Percentiles rank a stretch among this genome's conserved stretches.
Conservation (phyloP, 2,797 vertebrate species). For the Macroramphosus scolopax region DNA sequence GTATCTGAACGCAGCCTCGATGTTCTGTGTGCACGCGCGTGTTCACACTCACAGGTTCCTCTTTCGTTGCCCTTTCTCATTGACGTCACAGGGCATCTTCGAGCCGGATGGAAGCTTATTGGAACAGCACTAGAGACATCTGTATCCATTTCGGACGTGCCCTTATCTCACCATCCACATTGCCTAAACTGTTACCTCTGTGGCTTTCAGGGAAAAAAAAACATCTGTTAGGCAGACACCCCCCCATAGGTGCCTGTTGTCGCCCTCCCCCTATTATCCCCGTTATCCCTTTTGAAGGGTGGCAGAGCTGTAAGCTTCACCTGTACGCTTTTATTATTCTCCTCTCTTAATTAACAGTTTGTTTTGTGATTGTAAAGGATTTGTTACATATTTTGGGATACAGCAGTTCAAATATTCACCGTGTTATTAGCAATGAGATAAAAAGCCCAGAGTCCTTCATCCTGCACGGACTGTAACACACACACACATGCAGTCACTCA, state of each 20-base stretch:
- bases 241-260: constrained; percentile 33
- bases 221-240: constrained; percentile 14
- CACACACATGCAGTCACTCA: too few species aligned
- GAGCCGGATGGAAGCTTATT: constrained; percentile 26
- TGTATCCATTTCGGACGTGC: too few species aligned
- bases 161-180: constrained; percentile 17
- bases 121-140: constrained; percentile 10
- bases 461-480: too few species aligned
- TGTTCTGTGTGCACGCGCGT: too few species aligned
- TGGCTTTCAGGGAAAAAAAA: background rate
- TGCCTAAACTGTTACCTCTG: constrained; percentile 14
- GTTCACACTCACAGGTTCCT: too few species aligned
- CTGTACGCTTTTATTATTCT: constrained; percentile 28
- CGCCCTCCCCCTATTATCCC: constrained; percentile 25
- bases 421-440: too few species aligned
- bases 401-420: too few species aligned
- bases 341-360: constrained; percentile 30
- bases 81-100: constrained; percentile 44
- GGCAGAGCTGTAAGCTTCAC: constrained; percentile 8
- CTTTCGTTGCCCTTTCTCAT: constrained; percentile 24
- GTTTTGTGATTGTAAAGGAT: too few species aligned
- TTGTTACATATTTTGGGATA: too few species aligned
- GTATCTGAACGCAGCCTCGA: too few species aligned
- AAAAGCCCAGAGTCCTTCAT: too few species aligned
- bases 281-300: constrained; percentile 15